Conservation (phyloP, 2,113 vertebrate species). For the Limanda limanda region DNA sequence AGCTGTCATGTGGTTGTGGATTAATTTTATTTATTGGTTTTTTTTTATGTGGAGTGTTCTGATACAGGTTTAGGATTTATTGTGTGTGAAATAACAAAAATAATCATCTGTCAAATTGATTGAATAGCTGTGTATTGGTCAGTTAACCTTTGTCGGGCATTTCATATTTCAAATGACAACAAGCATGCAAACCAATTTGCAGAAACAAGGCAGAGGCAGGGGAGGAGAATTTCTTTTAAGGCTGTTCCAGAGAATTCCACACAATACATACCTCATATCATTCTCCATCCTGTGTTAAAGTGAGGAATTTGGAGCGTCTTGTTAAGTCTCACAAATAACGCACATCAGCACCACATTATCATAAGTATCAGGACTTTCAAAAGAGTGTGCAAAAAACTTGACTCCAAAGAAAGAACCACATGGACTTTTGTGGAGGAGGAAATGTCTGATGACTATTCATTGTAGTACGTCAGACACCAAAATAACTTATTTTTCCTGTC, state of each 20-base stretch:
- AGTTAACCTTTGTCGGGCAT: not conserved
- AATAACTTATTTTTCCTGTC: not conserved
- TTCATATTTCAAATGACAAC: not conserved
- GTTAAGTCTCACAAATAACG: too few relatives aligned
- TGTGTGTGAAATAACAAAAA: not conserved
- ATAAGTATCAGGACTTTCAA: too few relatives aligned
- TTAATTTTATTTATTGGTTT: too few relatives aligned
- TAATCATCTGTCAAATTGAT: not conserved
- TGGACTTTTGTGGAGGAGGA: too few relatives aligned
- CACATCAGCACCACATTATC: too few relatives aligned
- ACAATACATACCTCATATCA: not conserved
- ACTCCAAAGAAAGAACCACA: too few relatives aligned
- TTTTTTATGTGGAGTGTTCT: too few relatives aligned
- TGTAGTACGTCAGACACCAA: too few relatives aligned
- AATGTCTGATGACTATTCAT: too few relatives aligned
- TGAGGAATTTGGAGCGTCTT: too few relatives aligned
- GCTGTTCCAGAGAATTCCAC: not conserved
- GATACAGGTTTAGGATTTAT: not conserved
- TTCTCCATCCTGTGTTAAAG: too few relatives aligned
- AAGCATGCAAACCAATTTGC: not conserved
- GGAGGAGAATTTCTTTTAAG: not conserved
- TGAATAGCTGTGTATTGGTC: not conserved
- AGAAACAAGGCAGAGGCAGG: not conserved
- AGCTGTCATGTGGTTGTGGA: slow-evolving; percentile 12
- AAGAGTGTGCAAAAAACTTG: too few relatives aligned